Percentiles rank a stretch among this genome's conserved stretches.
phyloP scores from a whole-genome alignment of 2,113 vertebrate species.

The Oncorhynchus mykiss region DNA sequence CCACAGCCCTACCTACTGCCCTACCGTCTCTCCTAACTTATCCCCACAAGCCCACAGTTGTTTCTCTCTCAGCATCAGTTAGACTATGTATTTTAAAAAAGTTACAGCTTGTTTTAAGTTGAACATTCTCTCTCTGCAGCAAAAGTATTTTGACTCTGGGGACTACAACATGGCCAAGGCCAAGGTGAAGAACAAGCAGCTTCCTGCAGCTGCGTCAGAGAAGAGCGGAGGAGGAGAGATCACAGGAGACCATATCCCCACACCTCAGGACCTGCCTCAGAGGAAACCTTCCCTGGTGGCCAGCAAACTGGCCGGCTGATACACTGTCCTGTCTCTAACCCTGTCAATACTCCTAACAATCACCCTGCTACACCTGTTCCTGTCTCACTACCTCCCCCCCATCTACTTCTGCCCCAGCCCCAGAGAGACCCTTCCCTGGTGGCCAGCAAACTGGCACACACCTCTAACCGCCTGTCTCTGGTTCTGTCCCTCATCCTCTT shows the following conservation, averaged over 20 bases:
- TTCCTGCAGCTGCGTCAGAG: conserved; percentile 89
- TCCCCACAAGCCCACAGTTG: too few species aligned
- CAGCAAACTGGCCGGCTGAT: conserved; percentile 98
- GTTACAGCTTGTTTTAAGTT: too few species aligned
- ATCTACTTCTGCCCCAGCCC: conserved; percentile 73
- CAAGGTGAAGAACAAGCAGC: conserved; percentile 97
- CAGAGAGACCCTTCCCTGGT: conserved; percentile 79
- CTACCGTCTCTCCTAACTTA: background rate
- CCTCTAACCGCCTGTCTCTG: background rate
- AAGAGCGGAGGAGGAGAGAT: conserved; percentile 81
- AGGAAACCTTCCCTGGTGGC: conserved; percentile 98
- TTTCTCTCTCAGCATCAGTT: too few species aligned
- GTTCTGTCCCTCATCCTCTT: conserved; percentile 66
- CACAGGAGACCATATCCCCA: conserved; percentile 98
- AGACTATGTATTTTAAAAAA: too few species aligned
- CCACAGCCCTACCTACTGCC: background rate
- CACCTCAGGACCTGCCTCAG: conserved; percentile 97
- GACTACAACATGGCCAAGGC: conserved; percentile 99
- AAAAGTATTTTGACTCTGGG: conserved; percentile 99
- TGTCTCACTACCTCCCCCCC: conserved; percentile 63
- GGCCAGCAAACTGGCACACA: conserved; percentile 70
- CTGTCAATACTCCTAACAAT: background rate
- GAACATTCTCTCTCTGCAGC: conserved; percentile 68
- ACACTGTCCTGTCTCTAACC: conserved; percentile 27
- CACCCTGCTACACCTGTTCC: conserved; percentile 8